Conservation (phyloP, 2,113 vertebrate species). For the Perca flavescens region DNA sequence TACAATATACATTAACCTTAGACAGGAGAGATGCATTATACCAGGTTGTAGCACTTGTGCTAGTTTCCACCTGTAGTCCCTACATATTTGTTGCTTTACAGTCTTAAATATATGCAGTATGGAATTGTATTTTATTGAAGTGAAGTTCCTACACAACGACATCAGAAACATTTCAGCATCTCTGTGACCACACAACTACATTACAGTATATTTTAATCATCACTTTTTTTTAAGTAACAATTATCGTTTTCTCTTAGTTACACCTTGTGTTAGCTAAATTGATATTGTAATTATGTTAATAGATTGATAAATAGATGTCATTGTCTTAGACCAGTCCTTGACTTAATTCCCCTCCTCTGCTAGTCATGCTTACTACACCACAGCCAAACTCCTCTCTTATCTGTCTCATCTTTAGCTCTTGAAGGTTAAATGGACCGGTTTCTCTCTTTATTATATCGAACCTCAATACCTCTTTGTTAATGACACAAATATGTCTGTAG, state of each 20-base stretch:
- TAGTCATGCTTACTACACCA: not conserved
- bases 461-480: not conserved
- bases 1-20: too few species aligned
- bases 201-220: not conserved
- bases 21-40: too few species aligned
- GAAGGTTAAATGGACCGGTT: not conserved
- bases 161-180: not conserved
- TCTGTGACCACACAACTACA: not conserved
- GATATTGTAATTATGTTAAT: conserved; percentile 25
- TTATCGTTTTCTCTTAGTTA: not conserved
- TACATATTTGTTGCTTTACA: conserved; percentile 10
- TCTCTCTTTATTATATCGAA: not conserved
- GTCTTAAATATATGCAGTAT: not conserved
- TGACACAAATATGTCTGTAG: not conserved
- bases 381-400: not conserved
- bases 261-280: not conserved
- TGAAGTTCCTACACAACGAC: not conserved
- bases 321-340: too few species aligned
- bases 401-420: not conserved
- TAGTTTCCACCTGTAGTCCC: too few species aligned
- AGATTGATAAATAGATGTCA: conserved; percentile 40
- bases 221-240: not conserved
- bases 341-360: not conserved
- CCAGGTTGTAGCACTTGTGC: too few species aligned
- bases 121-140: not conserved